Conservation (phyloP, 2,888 invertebrate genomes). For the Eurytoma adleriae region DNA sequence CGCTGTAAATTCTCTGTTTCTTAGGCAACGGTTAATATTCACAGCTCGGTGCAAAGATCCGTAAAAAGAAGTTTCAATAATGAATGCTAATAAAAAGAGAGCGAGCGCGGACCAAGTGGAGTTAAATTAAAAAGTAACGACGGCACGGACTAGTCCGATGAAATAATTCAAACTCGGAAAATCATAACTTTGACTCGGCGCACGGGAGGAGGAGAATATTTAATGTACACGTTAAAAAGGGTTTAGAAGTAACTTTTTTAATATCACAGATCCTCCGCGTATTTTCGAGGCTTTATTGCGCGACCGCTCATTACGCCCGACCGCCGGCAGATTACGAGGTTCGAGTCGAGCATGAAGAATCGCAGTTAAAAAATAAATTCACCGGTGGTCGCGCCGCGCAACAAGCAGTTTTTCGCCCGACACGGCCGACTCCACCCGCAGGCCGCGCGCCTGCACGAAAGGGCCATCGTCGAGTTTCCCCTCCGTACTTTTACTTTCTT, state of each 20-base stretch:
- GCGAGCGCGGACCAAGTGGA: not conserved
- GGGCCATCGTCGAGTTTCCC: not conserved
- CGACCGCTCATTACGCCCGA: slow-evolving; percentile 13
- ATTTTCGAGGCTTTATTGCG: slow-evolving; percentile 26
- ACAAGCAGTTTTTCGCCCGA: slow-evolving; percentile 7
- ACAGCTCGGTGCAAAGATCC: not conserved
- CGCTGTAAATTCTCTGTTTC: not conserved
- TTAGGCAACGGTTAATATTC: slow-evolving; percentile 12
- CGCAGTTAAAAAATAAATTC: slow-evolving; percentile 23
- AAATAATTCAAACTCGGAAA: slow-evolving; percentile 43
- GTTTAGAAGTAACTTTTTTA: slow-evolving; percentile 42
- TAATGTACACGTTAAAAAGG: slow-evolving; percentile 34
- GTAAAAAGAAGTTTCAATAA: slow-evolving; percentile 30
- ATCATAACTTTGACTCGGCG: slow-evolving; percentile 35
- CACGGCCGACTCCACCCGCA: not conserved
- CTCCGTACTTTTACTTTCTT: not conserved
- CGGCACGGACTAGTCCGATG: slow-evolving; percentile 9
- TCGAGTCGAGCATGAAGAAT: slow-evolving; percentile 2
- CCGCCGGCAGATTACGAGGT: slow-evolving; percentile 19
- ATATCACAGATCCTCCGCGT: slow-evolving; percentile 26
- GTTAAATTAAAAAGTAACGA: slow-evolving; percentile 36
- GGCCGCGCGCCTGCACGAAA: not conserved
- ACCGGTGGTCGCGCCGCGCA: not conserved
- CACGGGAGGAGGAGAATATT: slow-evolving; percentile 16
- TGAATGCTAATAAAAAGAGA: slow-evolving; percentile 11